A percentile compares a stretch with the other conserved stretches of the same genome.
These are phyloP conservation scores for Drosophila borborema DNA, from an alignment of 2,888 invertebrate species.

Conservation along the genomic window DNA sequence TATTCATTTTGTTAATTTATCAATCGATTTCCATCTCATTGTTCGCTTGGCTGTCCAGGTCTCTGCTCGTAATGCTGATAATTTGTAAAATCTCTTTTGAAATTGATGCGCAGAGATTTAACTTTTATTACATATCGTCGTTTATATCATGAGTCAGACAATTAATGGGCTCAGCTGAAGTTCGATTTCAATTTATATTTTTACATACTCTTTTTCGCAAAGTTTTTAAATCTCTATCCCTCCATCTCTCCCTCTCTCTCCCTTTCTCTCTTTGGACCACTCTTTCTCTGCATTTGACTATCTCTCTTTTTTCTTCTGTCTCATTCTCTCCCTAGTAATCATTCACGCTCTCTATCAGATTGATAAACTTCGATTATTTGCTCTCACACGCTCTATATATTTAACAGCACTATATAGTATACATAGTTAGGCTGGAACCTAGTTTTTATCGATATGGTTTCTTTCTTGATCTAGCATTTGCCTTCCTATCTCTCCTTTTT, in stretches of 20 bases:
- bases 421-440: too few relatives aligned
- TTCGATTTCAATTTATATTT: background rate
- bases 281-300: background rate
- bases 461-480: background rate
- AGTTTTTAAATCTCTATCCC: background rate
- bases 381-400: too few relatives aligned
- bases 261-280: background rate
- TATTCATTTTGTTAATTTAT: background rate
- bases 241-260: background rate
- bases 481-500: too few relatives aligned
- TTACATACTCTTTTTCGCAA: background rate
- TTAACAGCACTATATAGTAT: too few relatives aligned
- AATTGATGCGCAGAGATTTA: background rate
- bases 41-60: background rate
- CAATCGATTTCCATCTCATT: background rate
- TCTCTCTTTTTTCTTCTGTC: background rate
- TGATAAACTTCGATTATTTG: too few relatives aligned
- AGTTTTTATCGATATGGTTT: too few relatives aligned
- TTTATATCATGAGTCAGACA: background rate
- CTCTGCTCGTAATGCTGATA: background rate
- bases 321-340: too few relatives aligned
- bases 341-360: too few relatives aligned
- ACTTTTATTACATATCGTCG: background rate
- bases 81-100: background rate
- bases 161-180: background rate